Base-by-base conservation (phyloP, 2,113 vertebrate species). In the Corvus cornix region DNA sequence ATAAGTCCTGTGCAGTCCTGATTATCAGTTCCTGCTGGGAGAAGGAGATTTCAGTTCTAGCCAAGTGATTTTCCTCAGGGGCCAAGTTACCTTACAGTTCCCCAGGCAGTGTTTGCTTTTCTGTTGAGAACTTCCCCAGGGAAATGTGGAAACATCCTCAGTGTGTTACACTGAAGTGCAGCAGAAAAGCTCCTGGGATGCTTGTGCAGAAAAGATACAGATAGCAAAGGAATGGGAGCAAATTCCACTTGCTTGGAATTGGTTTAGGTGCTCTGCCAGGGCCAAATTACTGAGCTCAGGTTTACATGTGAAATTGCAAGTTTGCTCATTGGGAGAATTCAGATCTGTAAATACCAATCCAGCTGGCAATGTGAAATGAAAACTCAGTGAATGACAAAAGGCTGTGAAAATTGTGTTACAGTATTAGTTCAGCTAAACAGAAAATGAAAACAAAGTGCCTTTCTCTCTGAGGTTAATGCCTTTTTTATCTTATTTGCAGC, bases 401-500 rank as follows among this genome's bases (percentile, higher is more conserved):
- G 19, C 48, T 86, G 63, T 77, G 63, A 81, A 74, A 88, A 44
- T 28, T 90, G 13, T 39, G 2, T 74, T 74, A 22, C 8, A 41
- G 16, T 77, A 10, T 87, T 82, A n/a, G 8, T 62, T 86, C 23
- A 58, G 63, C 35, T 55, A 18, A 63, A 74, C 33, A 77, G 55
- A 53, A 87, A 58, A 52, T n/a, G 4, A 35, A 30, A 82, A 89
- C 33, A 13, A 60, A 58, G 11, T 63, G 37, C 51, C 55, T 53
- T 52, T 94, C 73, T 86, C 67, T 58, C 19, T 10, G 15, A 77
- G 51, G 6, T 67, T 95, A 35, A 87, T 44, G 10, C 16, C 8
- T n/a, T 63, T 55, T 62, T 96, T 0, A n/a, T 18, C 89, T 85
- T 79, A 3, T 78, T 97, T 96, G 31, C 95, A 99, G 99, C 98